Conservation (phyloP, 2,888 invertebrate genomes). For the Hypercompe scribonia region DNA sequence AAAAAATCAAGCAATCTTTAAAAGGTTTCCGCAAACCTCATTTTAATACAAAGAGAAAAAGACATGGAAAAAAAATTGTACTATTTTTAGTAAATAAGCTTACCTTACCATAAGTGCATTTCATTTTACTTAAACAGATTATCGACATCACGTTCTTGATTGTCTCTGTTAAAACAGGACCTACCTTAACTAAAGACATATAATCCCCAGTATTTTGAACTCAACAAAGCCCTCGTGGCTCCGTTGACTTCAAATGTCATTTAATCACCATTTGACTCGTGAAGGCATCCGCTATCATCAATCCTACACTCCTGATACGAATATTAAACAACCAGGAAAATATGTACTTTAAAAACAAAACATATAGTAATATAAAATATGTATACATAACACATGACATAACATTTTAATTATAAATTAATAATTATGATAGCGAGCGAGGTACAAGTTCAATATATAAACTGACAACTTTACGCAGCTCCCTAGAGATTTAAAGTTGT, state of each 20-base stretch:
- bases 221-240: background rate
- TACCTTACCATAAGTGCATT: background rate
- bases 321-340: slow-evolving; percentile 18
- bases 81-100: background rate
- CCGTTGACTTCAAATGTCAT: slow-evolving; percentile 15
- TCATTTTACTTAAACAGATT: background rate
- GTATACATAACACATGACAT: slow-evolving; percentile 29
- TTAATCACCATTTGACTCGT: slow-evolving; percentile 13
- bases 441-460: slow-evolving; percentile 10
- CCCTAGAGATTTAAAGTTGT: slow-evolving; percentile 9
- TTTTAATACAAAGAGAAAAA: background rate
- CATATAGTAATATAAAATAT: slow-evolving; percentile 21
- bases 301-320: slow-evolving; percentile 11
- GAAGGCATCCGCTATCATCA: slow-evolving; percentile 11
- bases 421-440: slow-evolving; percentile 38
- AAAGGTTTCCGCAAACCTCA: background rate
- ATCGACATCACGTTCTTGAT: background rate
- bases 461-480: slow-evolving; percentile 22
- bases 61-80: background rate
- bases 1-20: background rate
- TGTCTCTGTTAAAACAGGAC: background rate
- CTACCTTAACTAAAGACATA: slow-evolving; percentile 5
- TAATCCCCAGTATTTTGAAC: background rate
- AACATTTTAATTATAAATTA: slow-evolving; percentile 41
- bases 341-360: slow-evolving; percentile 10